A percentile compares a stretch with the other conserved stretches of the same genome.
Evolutionary conservation across 2,113 vertebrate genomes (phyloP).

Genomic region (Equus przewalskii): DNA sequence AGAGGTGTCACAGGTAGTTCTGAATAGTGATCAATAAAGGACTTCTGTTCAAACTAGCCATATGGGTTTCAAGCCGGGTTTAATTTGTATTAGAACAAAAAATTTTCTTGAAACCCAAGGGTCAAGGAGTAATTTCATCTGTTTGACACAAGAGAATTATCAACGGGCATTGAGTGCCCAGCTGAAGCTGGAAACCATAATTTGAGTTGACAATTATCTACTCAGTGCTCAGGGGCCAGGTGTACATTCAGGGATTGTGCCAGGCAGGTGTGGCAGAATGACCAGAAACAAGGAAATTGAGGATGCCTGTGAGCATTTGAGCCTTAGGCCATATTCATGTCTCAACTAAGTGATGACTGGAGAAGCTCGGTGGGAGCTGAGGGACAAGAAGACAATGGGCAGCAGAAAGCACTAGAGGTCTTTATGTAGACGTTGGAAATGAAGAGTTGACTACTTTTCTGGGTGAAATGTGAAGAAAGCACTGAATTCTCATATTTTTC

Average conservation of each 20-base stretch:
- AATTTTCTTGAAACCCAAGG: too few relatives aligned
- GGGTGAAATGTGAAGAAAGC: background rate
- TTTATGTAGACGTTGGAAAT: background rate
- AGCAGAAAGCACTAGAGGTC: background rate
- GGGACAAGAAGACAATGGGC: background rate
- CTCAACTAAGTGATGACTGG: too few relatives aligned
- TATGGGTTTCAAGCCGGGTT: too few relatives aligned
- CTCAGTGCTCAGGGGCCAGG: background rate
- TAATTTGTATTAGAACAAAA: too few relatives aligned
- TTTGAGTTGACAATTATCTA: background rate
- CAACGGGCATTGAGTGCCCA: background rate
- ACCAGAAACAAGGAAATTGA: background rate
- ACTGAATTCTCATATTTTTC: background rate
- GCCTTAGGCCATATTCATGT: background rate
- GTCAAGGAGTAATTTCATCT: too few relatives aligned
- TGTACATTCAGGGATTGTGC: background rate
- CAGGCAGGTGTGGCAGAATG: background rate
- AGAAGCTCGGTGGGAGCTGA: background rate
- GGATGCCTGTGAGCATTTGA: background rate
- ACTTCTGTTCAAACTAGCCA: too few relatives aligned
- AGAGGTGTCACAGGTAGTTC: too few relatives aligned
- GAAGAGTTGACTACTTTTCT: background rate
- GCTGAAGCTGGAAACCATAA: background rate
- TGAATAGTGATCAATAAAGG: too few relatives aligned
- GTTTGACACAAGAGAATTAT: background rate